A percentile compares a stretch with the other conserved stretches of the same genome.
These are phyloP conservation scores for Clangula hyemalis DNA, from an alignment of 2,797 vertebrate species.

Conservation along the genomic window DNA sequence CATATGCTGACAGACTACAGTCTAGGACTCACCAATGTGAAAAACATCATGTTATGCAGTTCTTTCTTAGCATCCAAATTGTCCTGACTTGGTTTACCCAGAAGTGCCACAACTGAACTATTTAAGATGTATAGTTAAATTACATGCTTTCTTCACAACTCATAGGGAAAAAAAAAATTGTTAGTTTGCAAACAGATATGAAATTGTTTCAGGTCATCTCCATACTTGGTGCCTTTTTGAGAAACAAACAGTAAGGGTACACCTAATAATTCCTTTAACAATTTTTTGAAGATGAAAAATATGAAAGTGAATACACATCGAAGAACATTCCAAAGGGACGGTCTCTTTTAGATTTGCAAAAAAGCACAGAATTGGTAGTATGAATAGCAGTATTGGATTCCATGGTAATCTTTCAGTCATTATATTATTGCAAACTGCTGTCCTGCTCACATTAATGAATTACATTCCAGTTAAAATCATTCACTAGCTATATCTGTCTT, in stretches of 20 bases:
- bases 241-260: not conserved
- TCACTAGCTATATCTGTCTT: not conserved
- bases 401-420: not conserved
- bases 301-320: not conserved
- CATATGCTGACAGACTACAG: not conserved
- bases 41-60: not conserved
- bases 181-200: not conserved
- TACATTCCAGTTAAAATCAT: not conserved
- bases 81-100: not conserved
- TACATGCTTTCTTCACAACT: not conserved
- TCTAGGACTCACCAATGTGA: not conserved
- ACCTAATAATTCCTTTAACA: not conserved
- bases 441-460: not conserved
- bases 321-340: not conserved
- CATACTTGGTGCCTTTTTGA: not conserved
- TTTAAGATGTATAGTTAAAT: not conserved
- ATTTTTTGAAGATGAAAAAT: not conserved
- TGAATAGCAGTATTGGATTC: not conserved
- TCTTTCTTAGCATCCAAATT: not conserved
- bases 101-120: not conserved
- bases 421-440: not conserved
- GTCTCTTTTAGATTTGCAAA: not conserved
- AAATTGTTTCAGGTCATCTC: not conserved
- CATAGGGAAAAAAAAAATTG: not conserved
- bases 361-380: not conserved